Evolutionary conservation across 2,888 invertebrate genomes (phyloP).

Genomic region (Diplazon laetatorius): DNA sequence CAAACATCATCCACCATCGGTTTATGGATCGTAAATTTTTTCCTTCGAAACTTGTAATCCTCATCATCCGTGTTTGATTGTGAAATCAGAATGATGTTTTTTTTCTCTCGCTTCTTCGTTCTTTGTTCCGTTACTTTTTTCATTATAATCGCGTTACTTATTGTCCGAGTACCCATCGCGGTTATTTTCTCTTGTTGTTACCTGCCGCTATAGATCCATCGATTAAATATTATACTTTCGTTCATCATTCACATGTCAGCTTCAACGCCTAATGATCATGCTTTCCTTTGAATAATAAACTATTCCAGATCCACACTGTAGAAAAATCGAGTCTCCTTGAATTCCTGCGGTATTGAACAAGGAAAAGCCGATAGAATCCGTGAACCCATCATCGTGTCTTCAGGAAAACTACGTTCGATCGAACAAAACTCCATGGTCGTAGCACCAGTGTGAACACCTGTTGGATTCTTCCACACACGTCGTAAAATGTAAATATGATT

Average conservation of each 20-base stretch:
- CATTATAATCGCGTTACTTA: constrained; percentile 74
- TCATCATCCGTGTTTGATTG: background rate
- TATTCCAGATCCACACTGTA: background rate
- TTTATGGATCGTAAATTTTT: background rate
- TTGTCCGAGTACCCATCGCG: constrained; percentile 70
- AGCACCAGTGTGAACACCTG: constrained; percentile 68
- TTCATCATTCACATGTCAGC: constrained; percentile 33
- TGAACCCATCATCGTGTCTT: background rate
- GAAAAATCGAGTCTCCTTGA: background rate
- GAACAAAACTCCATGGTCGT: constrained; percentile 12
- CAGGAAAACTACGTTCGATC: background rate
- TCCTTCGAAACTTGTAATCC: constrained; percentile 34
- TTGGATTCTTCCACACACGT: constrained; percentile 62
- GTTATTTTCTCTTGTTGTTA: constrained; percentile 28
- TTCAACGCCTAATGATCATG: background rate
- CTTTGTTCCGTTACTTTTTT: constrained; percentile 45
- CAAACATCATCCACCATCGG: constrained; percentile 40
- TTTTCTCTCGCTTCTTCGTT: background rate
- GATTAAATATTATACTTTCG: constrained; percentile 3
- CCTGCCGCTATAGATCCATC: constrained; percentile 29
- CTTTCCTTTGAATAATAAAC: background rate
- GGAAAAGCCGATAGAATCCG: background rate
- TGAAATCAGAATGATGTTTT: constrained; percentile 17
- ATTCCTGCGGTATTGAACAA: too few relatives aligned
- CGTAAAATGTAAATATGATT: constrained; percentile 74